Evolutionary conservation across 2,888 invertebrate species (phyloP).

Genomic region (Phaedon cochleariae): DNA sequence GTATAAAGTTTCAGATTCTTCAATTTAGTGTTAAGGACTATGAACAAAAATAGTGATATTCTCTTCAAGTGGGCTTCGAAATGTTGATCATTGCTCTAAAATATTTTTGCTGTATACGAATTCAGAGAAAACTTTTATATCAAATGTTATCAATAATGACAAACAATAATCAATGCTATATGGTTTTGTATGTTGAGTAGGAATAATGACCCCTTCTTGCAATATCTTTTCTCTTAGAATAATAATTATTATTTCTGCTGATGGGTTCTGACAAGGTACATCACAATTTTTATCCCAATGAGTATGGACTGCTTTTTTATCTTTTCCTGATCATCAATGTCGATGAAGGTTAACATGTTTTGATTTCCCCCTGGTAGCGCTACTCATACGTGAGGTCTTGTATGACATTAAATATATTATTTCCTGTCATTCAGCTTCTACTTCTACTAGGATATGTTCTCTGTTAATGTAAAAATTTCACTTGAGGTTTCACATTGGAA

Average conservation of each 20-base stretch:
- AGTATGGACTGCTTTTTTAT: background rate
- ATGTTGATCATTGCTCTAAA: slow-evolving; percentile 2
- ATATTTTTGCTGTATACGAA: slow-evolving; percentile 5
- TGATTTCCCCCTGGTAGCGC: no score
- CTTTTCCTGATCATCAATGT: background rate
- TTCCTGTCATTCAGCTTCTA: no score
- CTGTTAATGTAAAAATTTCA: no score
- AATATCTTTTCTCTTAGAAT: background rate
- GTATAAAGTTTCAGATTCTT: slow-evolving; percentile 8
- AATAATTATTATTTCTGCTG: background rate
- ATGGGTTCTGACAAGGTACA: background rate
- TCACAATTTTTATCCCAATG: background rate
- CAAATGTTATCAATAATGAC: background rate
- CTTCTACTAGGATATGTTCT: no score
- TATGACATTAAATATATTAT: no score
- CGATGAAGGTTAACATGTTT: background rate
- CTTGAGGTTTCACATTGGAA: no score
- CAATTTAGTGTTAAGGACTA: slow-evolving; percentile 3
- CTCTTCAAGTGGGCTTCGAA: slow-evolving; percentile 5
- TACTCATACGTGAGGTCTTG: no score
- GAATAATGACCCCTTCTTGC: no score
- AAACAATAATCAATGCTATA: no score
- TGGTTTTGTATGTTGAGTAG: no score
- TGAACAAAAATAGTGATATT: slow-evolving; percentile 18
- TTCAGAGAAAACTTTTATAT: background rate